Evolutionary conservation across 1,140 invertebrate species (phyloP).

Genomic region (Danaus plexippus): DNA sequence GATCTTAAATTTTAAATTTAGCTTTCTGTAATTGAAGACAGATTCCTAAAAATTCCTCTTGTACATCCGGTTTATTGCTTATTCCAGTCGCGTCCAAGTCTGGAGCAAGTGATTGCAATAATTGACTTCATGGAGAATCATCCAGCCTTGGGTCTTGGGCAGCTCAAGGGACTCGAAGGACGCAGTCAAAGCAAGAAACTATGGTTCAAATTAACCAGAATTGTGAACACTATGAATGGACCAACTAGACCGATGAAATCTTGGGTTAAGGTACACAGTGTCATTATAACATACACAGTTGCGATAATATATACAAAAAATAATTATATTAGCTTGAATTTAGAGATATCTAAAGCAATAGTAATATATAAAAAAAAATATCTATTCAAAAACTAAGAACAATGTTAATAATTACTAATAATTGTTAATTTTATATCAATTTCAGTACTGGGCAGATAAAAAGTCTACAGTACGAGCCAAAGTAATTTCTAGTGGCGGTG

Average conservation of each 20-base stretch:
- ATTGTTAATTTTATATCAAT: slow-evolving; percentile 15
- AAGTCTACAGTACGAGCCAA: slow-evolving; percentile 58
- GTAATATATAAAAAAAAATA: slow-evolving; percentile 1
- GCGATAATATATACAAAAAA: no score
- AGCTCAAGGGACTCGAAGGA: slow-evolving; percentile 49
- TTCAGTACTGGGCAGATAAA: slow-evolving; percentile 64
- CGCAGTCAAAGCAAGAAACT: slow-evolving; percentile 57
- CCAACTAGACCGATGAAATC: slow-evolving; percentile 58
- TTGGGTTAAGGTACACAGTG: slow-evolving; percentile 51
- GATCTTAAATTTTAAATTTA: no score
- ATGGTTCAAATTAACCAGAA: slow-evolving; percentile 48
- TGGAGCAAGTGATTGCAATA: slow-evolving; percentile 57
- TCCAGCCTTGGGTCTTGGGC: slow-evolving; percentile 42
- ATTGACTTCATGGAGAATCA: slow-evolving; percentile 64
- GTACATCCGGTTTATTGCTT: not conserved
- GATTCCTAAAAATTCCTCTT: no score
- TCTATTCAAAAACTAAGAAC: no score
- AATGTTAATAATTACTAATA: no score
- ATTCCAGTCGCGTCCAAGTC: slow-evolving; percentile 52
- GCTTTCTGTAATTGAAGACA: no score
- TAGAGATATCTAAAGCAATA: no score
- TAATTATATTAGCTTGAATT: no score
- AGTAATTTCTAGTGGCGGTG: slow-evolving; percentile 43
- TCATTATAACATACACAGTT: no score
- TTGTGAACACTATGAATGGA: slow-evolving; percentile 50